These are phyloP conservation scores for Oreotrochilus melanogaster DNA, from an alignment of 2,113 vertebrate species.

Conservation along the genomic window DNA sequence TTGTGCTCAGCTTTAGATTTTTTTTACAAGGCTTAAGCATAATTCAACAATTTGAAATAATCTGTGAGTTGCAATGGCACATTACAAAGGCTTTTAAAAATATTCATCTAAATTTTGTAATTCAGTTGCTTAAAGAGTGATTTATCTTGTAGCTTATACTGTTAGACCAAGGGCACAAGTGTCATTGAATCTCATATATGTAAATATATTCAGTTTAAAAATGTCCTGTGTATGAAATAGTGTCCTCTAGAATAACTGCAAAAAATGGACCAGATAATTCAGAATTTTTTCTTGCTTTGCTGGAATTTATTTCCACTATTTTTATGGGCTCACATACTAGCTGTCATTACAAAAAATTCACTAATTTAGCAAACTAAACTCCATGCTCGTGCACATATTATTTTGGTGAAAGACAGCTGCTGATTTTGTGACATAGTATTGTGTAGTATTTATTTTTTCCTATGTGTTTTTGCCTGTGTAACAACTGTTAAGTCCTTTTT, in stretches of 20 bases:
- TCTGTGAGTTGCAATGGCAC: background rate
- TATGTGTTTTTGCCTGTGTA: background rate
- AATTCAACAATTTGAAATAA: background rate
- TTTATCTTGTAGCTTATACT: background rate
- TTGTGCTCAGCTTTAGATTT: background rate
- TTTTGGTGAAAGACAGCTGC: slow-evolving; percentile 28
- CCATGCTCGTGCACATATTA: background rate
- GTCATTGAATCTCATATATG: background rate
- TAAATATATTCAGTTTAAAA: background rate
- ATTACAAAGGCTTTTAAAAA: background rate
- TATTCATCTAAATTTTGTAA: background rate
- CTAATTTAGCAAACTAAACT: background rate
- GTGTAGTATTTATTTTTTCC: background rate
- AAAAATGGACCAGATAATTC: background rate
- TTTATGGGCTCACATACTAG: background rate
- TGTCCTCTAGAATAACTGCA: background rate
- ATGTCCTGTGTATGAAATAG: background rate
- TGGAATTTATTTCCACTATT: background rate
- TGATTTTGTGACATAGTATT: background rate
- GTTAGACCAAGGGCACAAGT: background rate
- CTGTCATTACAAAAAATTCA: background rate
- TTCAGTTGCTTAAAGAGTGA: background rate
- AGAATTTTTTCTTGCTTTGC: background rate
- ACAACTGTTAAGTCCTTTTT: background rate
- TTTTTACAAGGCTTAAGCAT: background rate